Base-by-base conservation (phyloP, 2,113 vertebrate genomes). In the Oxyura jamaicensis region DNA sequence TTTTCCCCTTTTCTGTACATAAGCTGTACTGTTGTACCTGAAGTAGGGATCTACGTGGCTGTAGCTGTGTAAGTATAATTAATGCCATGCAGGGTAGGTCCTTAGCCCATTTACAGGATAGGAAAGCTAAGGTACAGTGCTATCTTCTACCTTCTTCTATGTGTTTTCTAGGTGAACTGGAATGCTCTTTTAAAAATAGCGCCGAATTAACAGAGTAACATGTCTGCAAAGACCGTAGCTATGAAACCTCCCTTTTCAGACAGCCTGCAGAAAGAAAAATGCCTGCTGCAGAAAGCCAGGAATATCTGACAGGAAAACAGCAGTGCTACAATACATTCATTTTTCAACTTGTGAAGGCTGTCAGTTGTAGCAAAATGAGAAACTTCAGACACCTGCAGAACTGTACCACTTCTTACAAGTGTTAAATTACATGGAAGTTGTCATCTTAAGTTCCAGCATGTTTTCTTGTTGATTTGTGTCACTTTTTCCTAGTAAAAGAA, bases 111-210 rank as follows among this genome's bases (percentile, higher is more conserved):
- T 25, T 68, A 39, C 66, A 44, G 72, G 83, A 8, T 35, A 3
- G 9, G 29, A 53, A 52, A 81, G 72, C 8, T 4, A 21, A 23
- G 80, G 68, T 58, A 44, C 83, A 68, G 88, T 9, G 41, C 28
- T 39, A 10, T 41, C 48, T 75, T 83, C 41, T 58, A 44, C 90
- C 15, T 2, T 53, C 25, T 3, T 14, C 83, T 48, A 62, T 19
- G 56, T 36, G 48, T 88, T 53, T 58, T 75, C 50, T 83, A 94
- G 92, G 87, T 93, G 62, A 95, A 91, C 91, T 97, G 83, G 94
- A 97, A 95, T 39, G 75, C 76, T 87, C 68, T 74, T 72, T 50
- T 68, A 59, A 80, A 89, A 90, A 68, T 48, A 78, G 92, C 39
- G 28, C 50, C 58, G 75, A 95, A 71, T 85, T 93, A 88, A 83